A percentile compares a stretch with the other conserved stretches of the same genome.
Conservation (phyloP, 2,888 invertebrate species). For the Polydrusus pterygomalis region DNA sequence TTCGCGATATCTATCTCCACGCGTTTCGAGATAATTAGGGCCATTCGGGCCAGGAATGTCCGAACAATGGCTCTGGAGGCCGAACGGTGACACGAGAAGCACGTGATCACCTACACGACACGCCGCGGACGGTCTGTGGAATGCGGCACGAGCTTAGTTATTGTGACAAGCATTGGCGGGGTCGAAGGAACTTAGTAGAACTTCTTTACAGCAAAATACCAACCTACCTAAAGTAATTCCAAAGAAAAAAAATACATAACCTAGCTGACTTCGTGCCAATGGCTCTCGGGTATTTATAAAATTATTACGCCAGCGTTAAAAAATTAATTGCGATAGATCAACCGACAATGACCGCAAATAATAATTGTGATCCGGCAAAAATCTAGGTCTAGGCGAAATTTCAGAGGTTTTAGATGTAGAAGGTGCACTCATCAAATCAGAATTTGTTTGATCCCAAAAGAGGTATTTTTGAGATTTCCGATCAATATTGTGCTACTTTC, state of each 20-base stretch:
- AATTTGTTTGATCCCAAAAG: too few relatives aligned
- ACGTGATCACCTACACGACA: slow-evolving; percentile 57
- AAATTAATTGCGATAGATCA: slow-evolving; percentile 48
- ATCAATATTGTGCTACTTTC: too few relatives aligned
- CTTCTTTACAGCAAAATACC: slow-evolving; percentile 21
- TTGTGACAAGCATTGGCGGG: slow-evolving; percentile 42
- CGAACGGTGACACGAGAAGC: slow-evolving; percentile 50
- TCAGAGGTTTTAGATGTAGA: slow-evolving; percentile 33
- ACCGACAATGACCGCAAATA: slow-evolving; percentile 48
- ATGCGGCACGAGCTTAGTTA: slow-evolving; percentile 51
- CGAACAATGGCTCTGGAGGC: slow-evolving; percentile 53
- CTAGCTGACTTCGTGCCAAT: slow-evolving; percentile 38
- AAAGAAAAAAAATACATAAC: slow-evolving; percentile 35
- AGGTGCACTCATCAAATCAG: too few relatives aligned
- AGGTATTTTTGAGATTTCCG: too few relatives aligned
- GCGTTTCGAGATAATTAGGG: slow-evolving; percentile 54
- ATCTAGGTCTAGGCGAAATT: slow-evolving; percentile 52
- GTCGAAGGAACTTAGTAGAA: neutral
- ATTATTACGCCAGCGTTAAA: slow-evolving; percentile 43
- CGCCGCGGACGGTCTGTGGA: slow-evolving; percentile 50
- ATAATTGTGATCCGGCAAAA: slow-evolving; percentile 48
- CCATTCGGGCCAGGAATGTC: slow-evolving; percentile 53
- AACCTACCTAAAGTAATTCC: slow-evolving; percentile 25
- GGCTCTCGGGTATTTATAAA: slow-evolving; percentile 48
- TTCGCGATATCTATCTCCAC: slow-evolving; percentile 52